Base-by-base conservation (phyloP, 2,888 invertebrate genomes). In the Catonia carolina region DNA sequence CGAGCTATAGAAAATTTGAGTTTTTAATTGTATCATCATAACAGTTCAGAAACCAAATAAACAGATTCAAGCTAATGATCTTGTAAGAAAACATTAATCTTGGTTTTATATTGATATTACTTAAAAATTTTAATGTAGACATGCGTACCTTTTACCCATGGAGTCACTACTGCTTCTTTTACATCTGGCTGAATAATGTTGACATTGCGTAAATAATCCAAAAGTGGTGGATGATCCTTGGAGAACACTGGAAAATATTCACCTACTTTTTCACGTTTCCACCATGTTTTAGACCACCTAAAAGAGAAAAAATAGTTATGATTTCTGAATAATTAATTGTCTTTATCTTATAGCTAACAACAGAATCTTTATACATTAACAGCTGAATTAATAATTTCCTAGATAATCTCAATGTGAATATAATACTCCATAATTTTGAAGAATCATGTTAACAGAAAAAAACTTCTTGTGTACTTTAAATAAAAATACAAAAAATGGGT, bases 201-300 rank as follows among this genome's bases (percentile, higher is more conserved):
- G 66, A 80, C 72, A 42, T 80, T 79, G 47, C 74, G 74, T 42
- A 83, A 69, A 66, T 79, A 81, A 37, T 81, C 81, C 2, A 79
- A 67, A 20, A 83, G 69, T 2, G 79, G 77, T 3, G 77, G 72
- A 56, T 81, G 78, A 64, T 80, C 78, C 58, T 75, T 76, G 41
- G 79, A 75, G 65, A 76, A 81, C 22, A 78, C 73, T 6, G 82
- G 81, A 62, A 83, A 78, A 65, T 81, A 82, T 64, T 82, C 81
- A 7, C 72, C 72, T 1, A 77, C 71, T 60, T 71, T 74, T 66
- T 79, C 76, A 57, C 82, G 74, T 41, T 70, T 76, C 81, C 82
- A 83, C 78, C 79, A 79, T 7, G 73, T 65, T n/a, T 69, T 62
- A 56, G 70, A 67, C 60, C 69, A 69, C 58, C 74, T 74, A 58